Conservation (phyloP, 2,888 invertebrate species). For the Scaptomyza polygonia region DNA sequence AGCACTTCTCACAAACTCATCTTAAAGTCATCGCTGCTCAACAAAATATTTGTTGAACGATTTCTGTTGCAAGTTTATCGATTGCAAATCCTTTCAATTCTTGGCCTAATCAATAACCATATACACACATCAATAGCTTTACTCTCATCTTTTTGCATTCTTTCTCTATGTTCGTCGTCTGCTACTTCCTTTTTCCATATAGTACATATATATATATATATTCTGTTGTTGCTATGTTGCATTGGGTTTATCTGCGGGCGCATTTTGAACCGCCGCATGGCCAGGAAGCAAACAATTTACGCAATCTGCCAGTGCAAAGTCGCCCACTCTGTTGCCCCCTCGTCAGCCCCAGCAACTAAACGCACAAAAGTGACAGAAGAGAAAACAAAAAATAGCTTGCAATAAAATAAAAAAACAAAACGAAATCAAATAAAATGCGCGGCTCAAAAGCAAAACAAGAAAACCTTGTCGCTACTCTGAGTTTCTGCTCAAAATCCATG, state of each 20-base stretch:
- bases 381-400: conserved; percentile 23
- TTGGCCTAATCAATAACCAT: conserved; percentile 51
- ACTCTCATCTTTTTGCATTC: not conserved
- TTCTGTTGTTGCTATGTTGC: conserved; percentile 16
- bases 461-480: conserved; percentile 49
- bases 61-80: conserved; percentile 25
- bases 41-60: not conserved
- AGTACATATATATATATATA: too few species aligned
- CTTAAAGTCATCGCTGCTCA: not conserved
- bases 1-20: too few species aligned
- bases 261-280: conserved; percentile 39
- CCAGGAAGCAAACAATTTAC: conserved; percentile 77
- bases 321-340: conserved; percentile 22
- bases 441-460: conserved; percentile 63
- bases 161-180: conserved; percentile 1
- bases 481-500: conserved; percentile 13
- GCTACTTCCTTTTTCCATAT: not conserved
- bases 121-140: conserved; percentile 38
- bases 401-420: conserved; percentile 63
- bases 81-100: conserved; percentile 27
- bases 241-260: conserved; percentile 37
- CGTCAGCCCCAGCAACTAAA: conserved; percentile 25
- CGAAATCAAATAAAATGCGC: conserved; percentile 73
- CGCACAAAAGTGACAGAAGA: conserved; percentile 40
- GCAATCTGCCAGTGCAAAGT: conserved; percentile 66